Conservation (phyloP, 2,113 vertebrate species). For the Callospermophilus lateralis region DNA sequence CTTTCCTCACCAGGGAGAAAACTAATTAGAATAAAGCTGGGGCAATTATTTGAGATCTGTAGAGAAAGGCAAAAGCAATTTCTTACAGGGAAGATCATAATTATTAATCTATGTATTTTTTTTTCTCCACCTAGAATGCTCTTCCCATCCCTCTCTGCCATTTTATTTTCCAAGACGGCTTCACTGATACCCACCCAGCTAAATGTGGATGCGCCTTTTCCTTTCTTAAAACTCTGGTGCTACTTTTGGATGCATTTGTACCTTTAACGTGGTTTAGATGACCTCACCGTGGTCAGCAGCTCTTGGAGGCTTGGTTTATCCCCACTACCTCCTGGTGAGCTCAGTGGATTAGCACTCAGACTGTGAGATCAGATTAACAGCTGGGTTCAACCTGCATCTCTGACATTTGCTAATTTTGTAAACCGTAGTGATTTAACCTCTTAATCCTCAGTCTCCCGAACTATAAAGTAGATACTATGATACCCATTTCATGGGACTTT, state of each 20-base stretch:
- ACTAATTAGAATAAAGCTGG: constrained; percentile 68
- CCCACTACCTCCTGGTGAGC: not conserved
- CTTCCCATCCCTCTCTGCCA: not conserved
- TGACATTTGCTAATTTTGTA: not conserved
- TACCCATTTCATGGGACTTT: not conserved
- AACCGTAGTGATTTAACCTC: not conserved
- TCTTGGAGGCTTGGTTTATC: not conserved
- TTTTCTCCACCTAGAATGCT: not conserved
- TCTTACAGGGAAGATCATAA: constrained; percentile 56
- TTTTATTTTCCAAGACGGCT: not conserved
- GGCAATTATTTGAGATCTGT: constrained; percentile 68
- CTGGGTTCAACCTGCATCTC: not conserved
- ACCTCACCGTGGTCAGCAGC: too few relatives aligned
- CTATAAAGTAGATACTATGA: not conserved
- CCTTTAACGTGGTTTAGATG: not conserved
- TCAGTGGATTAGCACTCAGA: not conserved
- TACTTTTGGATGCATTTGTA: not conserved
- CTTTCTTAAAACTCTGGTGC: not conserved
- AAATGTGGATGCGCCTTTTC: not conserved
- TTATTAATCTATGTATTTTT: constrained; percentile 41
- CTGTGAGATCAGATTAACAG: not conserved
- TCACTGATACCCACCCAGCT: not conserved
- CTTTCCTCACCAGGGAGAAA: constrained; percentile 66
- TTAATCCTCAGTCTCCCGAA: not conserved
- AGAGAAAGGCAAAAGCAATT: constrained; percentile 67